Evolutionary conservation across 2,113 vertebrate species (phyloP).

Genomic region (Lontra canadensis): DNA sequence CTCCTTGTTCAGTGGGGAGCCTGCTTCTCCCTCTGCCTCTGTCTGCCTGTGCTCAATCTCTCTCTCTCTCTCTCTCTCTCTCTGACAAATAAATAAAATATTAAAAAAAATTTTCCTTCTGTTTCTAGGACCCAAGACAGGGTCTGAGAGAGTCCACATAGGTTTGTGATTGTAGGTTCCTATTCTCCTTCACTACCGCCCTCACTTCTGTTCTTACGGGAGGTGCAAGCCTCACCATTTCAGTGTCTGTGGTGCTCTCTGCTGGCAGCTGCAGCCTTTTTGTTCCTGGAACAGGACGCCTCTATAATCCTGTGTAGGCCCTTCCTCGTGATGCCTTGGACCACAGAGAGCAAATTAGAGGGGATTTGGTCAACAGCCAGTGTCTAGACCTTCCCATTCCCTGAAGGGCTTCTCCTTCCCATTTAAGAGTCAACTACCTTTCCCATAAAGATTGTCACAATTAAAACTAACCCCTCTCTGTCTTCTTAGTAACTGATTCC

Average conservation of each 20-base stretch:
- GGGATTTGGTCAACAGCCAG: not conserved
- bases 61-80: too few relatives aligned
- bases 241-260: conserved; percentile 73
- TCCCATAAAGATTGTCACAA: not conserved
- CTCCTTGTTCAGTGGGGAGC: too few relatives aligned
- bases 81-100: too few relatives aligned
- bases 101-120: not conserved
- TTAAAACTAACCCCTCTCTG: not conserved
- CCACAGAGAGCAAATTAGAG: not conserved
- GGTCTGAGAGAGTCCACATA: not conserved
- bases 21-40: too few relatives aligned
- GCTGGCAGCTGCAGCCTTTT: conserved; percentile 61
- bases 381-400: not conserved
- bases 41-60: too few relatives aligned
- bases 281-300: not conserved
- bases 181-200: rapidly evolving
- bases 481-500: not conserved
- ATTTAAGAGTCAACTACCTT: not conserved
- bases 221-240: not conserved
- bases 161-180: too few relatives aligned
- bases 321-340: not conserved
- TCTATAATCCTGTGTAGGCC: not conserved
- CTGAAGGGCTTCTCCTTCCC: not conserved
- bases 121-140: not conserved
- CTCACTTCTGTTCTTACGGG: not conserved